Base-by-base conservation (phyloP, 2,113 vertebrate species). In the Syrrhaptes paradoxus region DNA sequence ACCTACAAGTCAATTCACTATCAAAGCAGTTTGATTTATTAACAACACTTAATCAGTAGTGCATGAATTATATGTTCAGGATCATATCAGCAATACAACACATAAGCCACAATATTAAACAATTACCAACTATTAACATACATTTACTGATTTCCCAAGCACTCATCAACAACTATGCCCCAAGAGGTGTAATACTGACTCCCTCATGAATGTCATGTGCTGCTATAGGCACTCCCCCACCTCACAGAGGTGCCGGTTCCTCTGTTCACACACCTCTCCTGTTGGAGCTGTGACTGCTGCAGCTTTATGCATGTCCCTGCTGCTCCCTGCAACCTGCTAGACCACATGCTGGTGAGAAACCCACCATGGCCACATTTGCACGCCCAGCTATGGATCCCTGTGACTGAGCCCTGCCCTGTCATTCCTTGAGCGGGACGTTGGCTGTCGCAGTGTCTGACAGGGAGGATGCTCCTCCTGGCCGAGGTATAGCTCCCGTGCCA, bases 21-120 rank as follows among this genome's bases (percentile, higher is more conserved):
- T 59, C 70, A 92, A 95, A 92, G 66, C 57, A 51, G 9, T 59
- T 32, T 77, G 46, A 87, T 81, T 91, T 82, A 90, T 90, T 85
- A 82, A 20, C 43, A 59, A 67, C 62, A 38, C n/a, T 48, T 63
- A 77, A 84, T 77, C 87, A 74, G 38, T 51, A 85, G 55, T 31
- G 3, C 22, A 19, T 26, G 21, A 87, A 75, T 34, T 36, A 21
- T 49, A 71, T 5, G 43, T 31, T n/a, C 51, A 52, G 28, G 67
- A 84, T 73, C 85, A 29, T 91, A 82, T 20, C 34, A 85, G 25
- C 31, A 67, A 54, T 38, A 46, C 28, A 38, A 80, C 17, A 32
- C 24, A 36, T 6, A 66, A 90, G 63, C 46, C 24, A 54, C 36
- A 51, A 8, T 22, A 68, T 48, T 52, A 71, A 31, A 65, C 18